Percentiles rank a stretch among this genome's conserved stretches.
Evolutionary conservation across 2,888 invertebrate genomes (phyloP).

Genomic region (Elgonia sp.): DNA sequence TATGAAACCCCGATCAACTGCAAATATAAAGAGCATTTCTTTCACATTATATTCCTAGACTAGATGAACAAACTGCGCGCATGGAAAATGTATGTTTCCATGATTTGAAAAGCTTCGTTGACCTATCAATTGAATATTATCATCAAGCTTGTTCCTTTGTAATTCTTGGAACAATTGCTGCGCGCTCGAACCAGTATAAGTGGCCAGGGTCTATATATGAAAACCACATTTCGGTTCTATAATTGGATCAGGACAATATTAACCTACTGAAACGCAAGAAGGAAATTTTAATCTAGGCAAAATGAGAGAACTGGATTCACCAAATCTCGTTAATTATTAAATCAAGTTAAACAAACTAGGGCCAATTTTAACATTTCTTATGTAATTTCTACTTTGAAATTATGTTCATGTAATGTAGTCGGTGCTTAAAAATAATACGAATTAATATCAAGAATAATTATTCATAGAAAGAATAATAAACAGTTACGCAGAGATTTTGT

Average conservation of each 20-base stretch:
- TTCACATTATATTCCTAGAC: conserved; percentile 27
- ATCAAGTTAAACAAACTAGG: conserved; percentile 39
- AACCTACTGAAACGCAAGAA: conserved; percentile 51
- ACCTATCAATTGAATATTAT: conserved; percentile 70
- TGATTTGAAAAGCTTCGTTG: conserved; percentile 54
- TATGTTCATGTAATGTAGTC: not conserved
- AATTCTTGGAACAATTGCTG: conserved; percentile 66
- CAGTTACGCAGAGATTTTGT: no score
- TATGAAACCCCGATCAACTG: conserved; percentile 32
- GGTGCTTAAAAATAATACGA: no score
- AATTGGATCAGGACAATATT: conserved; percentile 55
- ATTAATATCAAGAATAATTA: no score
- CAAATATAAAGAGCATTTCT: conserved; percentile 34
- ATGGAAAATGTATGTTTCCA: conserved; percentile 46
- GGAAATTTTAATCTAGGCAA: conserved; percentile 55
- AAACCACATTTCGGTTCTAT: conserved; percentile 60
- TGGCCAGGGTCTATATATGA: conserved; percentile 34
- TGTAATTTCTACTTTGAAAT: not conserved
- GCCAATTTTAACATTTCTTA: not conserved
- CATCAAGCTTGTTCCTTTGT: conserved; percentile 52
- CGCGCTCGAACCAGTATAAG: conserved; percentile 34
- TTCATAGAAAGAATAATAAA: no score
- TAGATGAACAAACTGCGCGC: conserved; percentile 36
- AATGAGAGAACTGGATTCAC: conserved; percentile 22
- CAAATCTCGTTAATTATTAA: conserved; percentile 36